A percentile compares a stretch with the other conserved stretches of the same genome.
These are phyloP conservation scores for Dryobates pubescens DNA, from an alignment of 2,797 vertebrate genomes.

Conservation along the genomic window DNA sequence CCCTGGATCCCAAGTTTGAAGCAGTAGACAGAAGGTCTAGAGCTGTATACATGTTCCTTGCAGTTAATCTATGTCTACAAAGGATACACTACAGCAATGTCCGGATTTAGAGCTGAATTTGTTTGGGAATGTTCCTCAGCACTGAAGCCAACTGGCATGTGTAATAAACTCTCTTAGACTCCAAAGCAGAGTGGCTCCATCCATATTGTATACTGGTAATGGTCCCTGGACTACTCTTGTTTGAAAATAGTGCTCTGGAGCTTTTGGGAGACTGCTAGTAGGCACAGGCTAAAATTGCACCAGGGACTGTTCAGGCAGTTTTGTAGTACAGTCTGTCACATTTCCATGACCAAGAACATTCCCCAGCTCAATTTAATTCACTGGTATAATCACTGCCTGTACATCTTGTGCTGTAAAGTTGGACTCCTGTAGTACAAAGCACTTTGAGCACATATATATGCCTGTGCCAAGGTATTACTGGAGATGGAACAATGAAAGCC, in stretches of 20 bases:
- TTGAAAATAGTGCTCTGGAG: not conserved
- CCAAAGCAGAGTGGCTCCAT: not conserved
- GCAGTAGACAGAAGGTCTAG: not conserved
- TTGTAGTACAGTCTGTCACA: not conserved
- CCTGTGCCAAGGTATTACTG: not conserved
- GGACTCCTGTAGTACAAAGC: not conserved
- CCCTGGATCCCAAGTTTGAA: not conserved
- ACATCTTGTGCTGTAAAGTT: not conserved
- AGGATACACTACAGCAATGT: not conserved
- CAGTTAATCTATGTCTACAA: not conserved
- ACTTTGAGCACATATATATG: not conserved
- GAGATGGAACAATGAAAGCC: not conserved
- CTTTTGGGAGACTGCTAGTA: not conserved
- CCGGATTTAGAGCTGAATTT: not conserved
- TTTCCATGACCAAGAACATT: slow-evolving; percentile 2
- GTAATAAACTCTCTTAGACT: not conserved
- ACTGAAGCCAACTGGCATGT: not conserved
- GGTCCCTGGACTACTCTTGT: not conserved
- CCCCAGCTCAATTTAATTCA: not conserved
- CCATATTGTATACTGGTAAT: not conserved
- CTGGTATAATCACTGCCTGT: slow-evolving; percentile 1
- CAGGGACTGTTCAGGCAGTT: not conserved
- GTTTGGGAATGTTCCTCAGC: not conserved
- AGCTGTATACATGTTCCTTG: not conserved
- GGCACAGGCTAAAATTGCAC: not conserved